Percentiles rank a stretch among this genome's conserved stretches.
Evolutionary conservation across 1,140 invertebrate species (phyloP).

Genomic region (Drosophila sturtevanti): DNA sequence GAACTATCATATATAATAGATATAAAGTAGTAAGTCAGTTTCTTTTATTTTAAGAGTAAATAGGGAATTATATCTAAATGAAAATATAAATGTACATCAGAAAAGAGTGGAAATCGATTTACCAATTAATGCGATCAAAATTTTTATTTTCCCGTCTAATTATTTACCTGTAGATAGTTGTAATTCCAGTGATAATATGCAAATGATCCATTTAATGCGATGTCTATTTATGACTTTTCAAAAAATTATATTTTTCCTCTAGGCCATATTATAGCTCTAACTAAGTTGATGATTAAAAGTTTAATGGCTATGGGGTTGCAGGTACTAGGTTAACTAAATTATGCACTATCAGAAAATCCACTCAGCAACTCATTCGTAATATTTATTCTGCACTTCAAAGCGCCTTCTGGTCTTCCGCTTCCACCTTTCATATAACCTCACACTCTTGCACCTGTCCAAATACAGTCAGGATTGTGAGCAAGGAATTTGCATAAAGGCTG

Average conservation of each 20-base stretch:
- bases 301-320: neutral
- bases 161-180: too few species aligned
- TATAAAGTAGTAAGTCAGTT: too few species aligned
- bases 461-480: conserved; percentile 47
- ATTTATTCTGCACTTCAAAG: conserved; percentile 79
- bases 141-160: too few species aligned
- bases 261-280: neutral
- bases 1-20: neutral
- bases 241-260: too few species aligned
- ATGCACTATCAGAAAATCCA: conserved; percentile 63
- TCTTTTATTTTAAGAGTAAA: too few species aligned
- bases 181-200: too few species aligned
- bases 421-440: neutral
- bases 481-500: conserved; percentile 73
- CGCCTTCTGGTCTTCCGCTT: conserved; percentile 40
- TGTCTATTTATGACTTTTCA: too few species aligned
- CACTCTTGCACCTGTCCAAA: conserved; percentile 65
- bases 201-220: too few species aligned
- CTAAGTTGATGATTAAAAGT: neutral
- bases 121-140: too few species aligned
- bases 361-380: conserved; percentile 74
- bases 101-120: too few species aligned
- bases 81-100: too few species aligned
- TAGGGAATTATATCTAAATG: too few species aligned
- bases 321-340: conserved; percentile 51